Conservation (phyloP, 2,888 invertebrate species). For the Pseudoips prasinana region DNA sequence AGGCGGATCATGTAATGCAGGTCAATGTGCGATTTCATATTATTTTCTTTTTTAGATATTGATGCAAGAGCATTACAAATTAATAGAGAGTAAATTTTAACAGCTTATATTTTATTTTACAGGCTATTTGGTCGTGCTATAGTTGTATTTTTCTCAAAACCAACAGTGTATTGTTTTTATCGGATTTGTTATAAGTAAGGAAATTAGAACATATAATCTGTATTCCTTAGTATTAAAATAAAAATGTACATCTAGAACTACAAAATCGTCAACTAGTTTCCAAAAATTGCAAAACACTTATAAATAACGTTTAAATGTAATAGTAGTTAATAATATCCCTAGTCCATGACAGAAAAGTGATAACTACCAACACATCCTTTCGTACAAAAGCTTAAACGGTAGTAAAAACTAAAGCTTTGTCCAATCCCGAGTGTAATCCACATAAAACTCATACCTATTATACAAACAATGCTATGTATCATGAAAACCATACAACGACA, state of each 20-base stretch:
- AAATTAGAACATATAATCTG: no score
- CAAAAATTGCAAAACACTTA: slow-evolving; percentile 11
- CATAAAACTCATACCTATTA: slow-evolving; percentile 48
- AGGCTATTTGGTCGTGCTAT: no score
- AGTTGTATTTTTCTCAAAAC: no score
- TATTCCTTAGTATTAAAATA: no score
- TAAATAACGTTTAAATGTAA: slow-evolving; percentile 24
- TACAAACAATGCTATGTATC: slow-evolving; percentile 43
- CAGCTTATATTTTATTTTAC: no score
- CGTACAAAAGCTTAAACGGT: slow-evolving; percentile 46
- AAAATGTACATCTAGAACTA: no score
- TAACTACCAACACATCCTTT: slow-evolving; percentile 51
- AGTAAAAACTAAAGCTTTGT: slow-evolving; percentile 62
- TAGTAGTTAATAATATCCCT: slow-evolving; percentile 50
- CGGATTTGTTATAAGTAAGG: background rate
- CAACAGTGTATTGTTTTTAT: background rate
- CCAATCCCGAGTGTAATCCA: slow-evolving; percentile 58
- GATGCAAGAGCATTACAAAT: no score
- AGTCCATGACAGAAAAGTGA: slow-evolving; percentile 47
- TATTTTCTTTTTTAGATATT: no score
- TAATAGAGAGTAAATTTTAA: no score
- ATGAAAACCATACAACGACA: slow-evolving; percentile 42
- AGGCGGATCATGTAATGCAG: no score
- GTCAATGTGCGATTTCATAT: no score
- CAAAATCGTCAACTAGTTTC: slow-evolving; percentile 6